Conservation (phyloP, 1,140 invertebrate genomes). For the Musca vetustissima region DNA sequence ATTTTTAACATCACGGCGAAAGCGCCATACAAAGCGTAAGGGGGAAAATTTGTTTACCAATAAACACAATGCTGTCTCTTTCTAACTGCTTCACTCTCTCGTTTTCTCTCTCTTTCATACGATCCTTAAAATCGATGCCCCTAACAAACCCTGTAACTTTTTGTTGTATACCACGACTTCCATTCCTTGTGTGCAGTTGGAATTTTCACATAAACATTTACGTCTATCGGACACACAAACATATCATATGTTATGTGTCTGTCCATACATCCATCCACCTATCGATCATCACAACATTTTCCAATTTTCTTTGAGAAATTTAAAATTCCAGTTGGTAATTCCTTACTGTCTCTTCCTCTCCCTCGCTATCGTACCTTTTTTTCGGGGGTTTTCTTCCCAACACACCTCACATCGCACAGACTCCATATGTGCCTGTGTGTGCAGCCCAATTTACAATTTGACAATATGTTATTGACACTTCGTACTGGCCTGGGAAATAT, state of each 20-base stretch:
- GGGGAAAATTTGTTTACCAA: conserved; percentile 18
- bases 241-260: conserved; percentile 4
- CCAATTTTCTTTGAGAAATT: conserved; percentile 19
- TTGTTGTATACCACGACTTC: not conserved
- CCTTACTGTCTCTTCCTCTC: not conserved
- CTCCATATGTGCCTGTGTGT: too few relatives aligned
- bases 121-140: not conserved
- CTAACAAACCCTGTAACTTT: conserved; percentile 14
- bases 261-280: not conserved
- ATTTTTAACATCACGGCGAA: not conserved
- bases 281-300: not conserved
- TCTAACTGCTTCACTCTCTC: not conserved
- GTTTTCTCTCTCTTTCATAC: not conserved
- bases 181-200: conserved; percentile 2
- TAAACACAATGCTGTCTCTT: not conserved
- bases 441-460: too few relatives aligned
- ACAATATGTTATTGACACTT: not conserved
- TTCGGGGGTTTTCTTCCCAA: too few relatives aligned
- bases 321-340: conserved; percentile 14
- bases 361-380: too few relatives aligned
- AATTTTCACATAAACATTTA: conserved; percentile 1
- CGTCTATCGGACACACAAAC: not conserved
- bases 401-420: too few relatives aligned
- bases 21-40: conserved; percentile 16
- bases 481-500: conserved; percentile 4